These are phyloP conservation scores for Pristionchus arcanus DNA, from an alignment of 2,888 invertebrate species.

Conservation along the genomic window DNA sequence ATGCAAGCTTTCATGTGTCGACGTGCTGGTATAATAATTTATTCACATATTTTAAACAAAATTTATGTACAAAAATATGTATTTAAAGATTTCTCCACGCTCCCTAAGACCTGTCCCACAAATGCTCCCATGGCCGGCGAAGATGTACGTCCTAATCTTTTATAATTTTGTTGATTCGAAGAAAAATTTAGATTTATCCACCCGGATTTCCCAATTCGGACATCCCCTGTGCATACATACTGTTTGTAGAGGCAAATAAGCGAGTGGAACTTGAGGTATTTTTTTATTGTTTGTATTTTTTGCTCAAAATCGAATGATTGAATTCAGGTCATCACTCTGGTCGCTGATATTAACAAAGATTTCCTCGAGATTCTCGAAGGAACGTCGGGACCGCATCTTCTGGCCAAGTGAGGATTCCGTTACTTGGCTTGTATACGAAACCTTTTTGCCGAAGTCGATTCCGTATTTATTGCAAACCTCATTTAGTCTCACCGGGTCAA, in stretches of 20 bases:
- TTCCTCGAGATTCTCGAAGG: background rate
- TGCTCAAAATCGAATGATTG: too few species aligned
- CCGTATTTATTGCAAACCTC: too few species aligned
- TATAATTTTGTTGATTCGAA: too few species aligned
- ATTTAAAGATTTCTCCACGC: background rate
- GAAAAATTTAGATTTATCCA: background rate
- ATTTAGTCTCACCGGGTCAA: background rate
- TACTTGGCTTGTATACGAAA: too few species aligned
- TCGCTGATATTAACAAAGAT: background rate
- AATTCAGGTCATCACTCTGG: background rate
- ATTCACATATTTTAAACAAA: too few species aligned
- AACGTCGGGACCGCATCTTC: background rate
- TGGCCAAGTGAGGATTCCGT: background rate
- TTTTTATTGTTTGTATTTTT: background rate
- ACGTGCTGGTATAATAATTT: background rate
- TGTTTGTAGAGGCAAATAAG: background rate
- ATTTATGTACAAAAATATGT: too few species aligned
- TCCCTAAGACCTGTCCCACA: background rate
- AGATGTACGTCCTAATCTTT: background rate
- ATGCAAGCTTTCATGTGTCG: background rate
- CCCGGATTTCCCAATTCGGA: background rate
- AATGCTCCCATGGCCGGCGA: background rate
- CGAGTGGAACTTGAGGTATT: background rate
- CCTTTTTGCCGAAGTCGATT: too few species aligned
- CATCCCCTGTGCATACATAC: background rate